These are phyloP conservation scores for Ischnura elegans DNA, from an alignment of 2,888 invertebrate genomes.

Conservation along the genomic window DNA sequence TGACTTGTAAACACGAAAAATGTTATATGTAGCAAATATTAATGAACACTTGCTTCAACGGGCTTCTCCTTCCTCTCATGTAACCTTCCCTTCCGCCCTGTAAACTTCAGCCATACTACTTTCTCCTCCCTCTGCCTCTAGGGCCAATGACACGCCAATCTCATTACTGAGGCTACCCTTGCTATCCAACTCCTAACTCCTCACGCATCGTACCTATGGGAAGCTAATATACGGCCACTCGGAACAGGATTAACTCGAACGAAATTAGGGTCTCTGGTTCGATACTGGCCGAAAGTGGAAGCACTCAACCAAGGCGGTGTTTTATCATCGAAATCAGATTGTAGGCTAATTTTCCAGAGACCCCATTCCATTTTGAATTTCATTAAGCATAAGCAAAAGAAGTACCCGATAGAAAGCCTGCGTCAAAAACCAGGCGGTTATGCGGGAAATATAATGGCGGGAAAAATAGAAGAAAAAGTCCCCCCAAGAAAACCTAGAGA, in stretches of 20 bases:
- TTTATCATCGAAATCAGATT: background rate
- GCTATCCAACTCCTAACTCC: background rate
- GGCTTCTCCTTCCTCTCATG: too few relatives aligned
- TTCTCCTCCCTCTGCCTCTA: background rate
- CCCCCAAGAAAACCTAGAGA: too few relatives aligned
- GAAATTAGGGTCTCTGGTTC: conserved; percentile 27
- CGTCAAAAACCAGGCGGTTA: too few relatives aligned
- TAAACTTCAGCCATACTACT: background rate
- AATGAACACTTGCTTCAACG: too few relatives aligned
- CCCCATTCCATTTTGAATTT: too few relatives aligned
- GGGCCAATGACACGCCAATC: background rate
- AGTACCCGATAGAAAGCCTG: too few relatives aligned
- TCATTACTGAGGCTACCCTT: background rate
- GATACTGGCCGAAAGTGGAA: background rate
- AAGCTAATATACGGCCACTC: background rate
- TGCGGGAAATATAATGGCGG: too few relatives aligned
- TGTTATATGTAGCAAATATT: too few relatives aligned
- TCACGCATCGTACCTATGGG: background rate
- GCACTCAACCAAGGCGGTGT: background rate
- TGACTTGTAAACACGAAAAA: too few relatives aligned
- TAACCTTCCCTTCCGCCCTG: background rate
- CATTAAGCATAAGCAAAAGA: too few relatives aligned
- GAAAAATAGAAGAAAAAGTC: too few relatives aligned
- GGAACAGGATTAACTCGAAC: conserved; percentile 11
- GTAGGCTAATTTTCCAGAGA: too few relatives aligned